Base-by-base conservation (phyloP, 2,113 vertebrate genomes). In the Sialia sialis region DNA sequence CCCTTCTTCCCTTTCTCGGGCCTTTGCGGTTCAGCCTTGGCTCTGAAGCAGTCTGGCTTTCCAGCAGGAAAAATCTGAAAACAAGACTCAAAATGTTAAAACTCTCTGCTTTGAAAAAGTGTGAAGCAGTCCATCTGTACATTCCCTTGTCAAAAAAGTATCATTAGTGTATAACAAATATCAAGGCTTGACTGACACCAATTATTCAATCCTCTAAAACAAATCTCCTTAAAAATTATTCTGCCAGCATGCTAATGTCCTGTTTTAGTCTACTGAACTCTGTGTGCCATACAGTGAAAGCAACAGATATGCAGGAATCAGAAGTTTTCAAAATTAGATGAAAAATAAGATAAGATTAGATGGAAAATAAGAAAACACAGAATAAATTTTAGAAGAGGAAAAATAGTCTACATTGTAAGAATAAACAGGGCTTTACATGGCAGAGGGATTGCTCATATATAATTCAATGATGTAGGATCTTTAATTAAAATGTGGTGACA, bases 401-500 rank as follows among this genome's bases (percentile, higher is more conserved):
- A 5, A 55, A 23, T 48, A 6, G 9, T 85, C 32, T 76, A 9
- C 20, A 27, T 16, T n/a, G 13, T 58, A 67, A 56, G 32, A 25
- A 58, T 52, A 87, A 90, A 88, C 23, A 83, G 60, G 69, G 11
- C 39, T 87, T 94, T 66, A 55, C n/a, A 27, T 63, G 62, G 63
- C 75, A 90, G 46, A 93, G 17, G 21, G 30, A 69, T 62, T 91
- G 59, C n/a, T 95, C 82, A 87, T 66, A n/a, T 39, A 30, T 80
- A 84, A 95, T 69, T 84, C 58, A 83, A 79, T 69, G n/a, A 49
- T 72, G 55, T 26, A 72, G 36, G 60, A 48, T 75, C 90, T 95
- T 74, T 84, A 93, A 89, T 87, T 93, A 95, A 90, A 75, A 64
- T 13, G 56, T 87, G 76, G 70, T 87, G 55, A 83, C 11, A 16